Evolutionary conservation across 2,888 invertebrate genomes (phyloP).

Genomic region (Encarsia formosa): DNA sequence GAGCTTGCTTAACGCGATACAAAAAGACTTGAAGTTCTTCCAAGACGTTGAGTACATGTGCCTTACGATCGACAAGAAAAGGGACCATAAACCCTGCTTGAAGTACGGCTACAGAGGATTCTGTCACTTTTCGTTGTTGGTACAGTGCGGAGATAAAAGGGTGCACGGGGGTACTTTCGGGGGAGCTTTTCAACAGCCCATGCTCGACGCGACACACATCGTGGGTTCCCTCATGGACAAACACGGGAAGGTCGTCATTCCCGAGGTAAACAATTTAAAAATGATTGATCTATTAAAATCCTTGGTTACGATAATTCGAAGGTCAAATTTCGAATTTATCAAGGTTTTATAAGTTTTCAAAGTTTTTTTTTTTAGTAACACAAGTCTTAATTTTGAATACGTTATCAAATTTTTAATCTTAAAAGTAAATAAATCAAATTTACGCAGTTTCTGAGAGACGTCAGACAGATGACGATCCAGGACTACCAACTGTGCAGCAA

Average conservation of each 20-base stretch:
- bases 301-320: no score
- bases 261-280: slow-evolving; percentile 29
- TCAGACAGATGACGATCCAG: slow-evolving; percentile 21
- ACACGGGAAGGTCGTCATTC: slow-evolving; percentile 28
- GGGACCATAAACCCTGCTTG: slow-evolving; percentile 31
- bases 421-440: neutral
- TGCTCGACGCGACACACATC: slow-evolving; percentile 30
- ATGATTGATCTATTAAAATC: no score
- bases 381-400: neutral
- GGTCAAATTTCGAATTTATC: no score
- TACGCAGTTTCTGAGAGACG: slow-evolving; percentile 29
- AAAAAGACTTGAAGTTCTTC: slow-evolving; percentile 31
- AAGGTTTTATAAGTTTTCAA: no score
- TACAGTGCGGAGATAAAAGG: slow-evolving; percentile 31
- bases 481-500: slow-evolving; percentile 28
- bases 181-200: slow-evolving; percentile 35
- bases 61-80: slow-evolving; percentile 32
- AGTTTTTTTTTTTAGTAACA: no score
- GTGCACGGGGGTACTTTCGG: slow-evolving; percentile 33
- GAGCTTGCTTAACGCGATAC: slow-evolving; percentile 27
- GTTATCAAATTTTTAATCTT: no score
- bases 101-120: slow-evolving; percentile 35
- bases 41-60: slow-evolving; percentile 31
- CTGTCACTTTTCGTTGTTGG: slow-evolving; percentile 30
- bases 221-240: slow-evolving; percentile 30